Evolutionary conservation across 1,140 invertebrate genomes (phyloP).

Genomic region (Lasioglossum albipes): DNA sequence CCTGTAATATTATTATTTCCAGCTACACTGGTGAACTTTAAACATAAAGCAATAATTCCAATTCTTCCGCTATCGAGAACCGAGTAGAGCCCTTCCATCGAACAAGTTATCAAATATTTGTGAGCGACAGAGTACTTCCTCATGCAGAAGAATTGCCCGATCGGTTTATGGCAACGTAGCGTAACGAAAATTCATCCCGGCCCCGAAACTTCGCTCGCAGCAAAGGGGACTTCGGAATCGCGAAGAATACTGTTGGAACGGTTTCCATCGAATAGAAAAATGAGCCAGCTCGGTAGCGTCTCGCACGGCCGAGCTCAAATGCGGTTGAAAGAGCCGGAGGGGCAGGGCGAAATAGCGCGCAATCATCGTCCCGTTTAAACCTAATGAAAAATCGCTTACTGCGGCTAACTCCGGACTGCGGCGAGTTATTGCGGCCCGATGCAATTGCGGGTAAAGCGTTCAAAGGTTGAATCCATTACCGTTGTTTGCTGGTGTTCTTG

Average conservation of each 20-base stretch:
- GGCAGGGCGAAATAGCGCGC: not conserved
- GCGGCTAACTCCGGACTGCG: not conserved
- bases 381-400: constrained; percentile 42
- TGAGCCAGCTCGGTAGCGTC: not conserved
- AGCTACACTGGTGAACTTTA: too few relatives aligned
- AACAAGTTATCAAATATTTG: too few relatives aligned
- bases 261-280: not conserved
- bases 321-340: not conserved
- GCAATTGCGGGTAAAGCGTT: constrained; percentile 31
- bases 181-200: too few relatives aligned
- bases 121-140: too few relatives aligned
- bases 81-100: too few relatives aligned
- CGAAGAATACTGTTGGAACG: not conserved
- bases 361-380: constrained; percentile 18
- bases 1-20: too few relatives aligned
- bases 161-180: too few relatives aligned
- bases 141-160: too few relatives aligned
- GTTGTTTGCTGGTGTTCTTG: constrained; percentile 43
- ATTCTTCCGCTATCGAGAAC: too few relatives aligned
- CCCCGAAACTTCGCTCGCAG: too few relatives aligned
- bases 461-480: constrained; percentile 49
- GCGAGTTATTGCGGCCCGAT: constrained; percentile 32
- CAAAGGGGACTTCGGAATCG: not conserved
- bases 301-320: not conserved
- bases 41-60: too few relatives aligned